A percentile compares a stretch with the other conserved stretches of the same genome.
Conservation (phyloP, 1,140 invertebrate species). For the Heliothis virescens region DNA sequence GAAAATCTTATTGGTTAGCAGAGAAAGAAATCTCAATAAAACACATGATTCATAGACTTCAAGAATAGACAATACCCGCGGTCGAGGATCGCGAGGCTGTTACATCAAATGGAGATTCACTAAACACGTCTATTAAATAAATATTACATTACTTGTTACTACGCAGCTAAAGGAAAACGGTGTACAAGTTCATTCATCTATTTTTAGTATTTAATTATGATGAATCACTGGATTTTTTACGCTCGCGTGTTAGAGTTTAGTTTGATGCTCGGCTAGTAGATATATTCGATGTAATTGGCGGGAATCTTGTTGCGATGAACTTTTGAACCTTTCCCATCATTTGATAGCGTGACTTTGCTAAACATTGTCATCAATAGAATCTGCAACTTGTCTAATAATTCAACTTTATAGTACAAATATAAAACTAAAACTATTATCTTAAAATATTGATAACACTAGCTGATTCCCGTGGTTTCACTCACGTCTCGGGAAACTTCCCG, state of each 20-base stretch:
- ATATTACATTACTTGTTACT: background rate
- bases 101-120: background rate
- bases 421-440: no score
- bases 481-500: no score
- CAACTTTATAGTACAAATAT: no score
- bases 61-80: background rate
- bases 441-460: no score
- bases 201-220: background rate
- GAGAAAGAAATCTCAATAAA: no score
- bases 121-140: background rate
- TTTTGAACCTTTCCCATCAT: no score
- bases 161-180: background rate
- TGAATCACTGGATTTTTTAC: slow-evolving; percentile 23
- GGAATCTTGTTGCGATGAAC: background rate
- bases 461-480: no score
- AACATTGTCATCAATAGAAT: background rate
- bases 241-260: background rate
- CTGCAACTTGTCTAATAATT: no score
- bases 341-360: no score
- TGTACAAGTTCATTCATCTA: slow-evolving; percentile 21
- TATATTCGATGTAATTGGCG: background rate
- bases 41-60: no score
- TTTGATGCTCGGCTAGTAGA: background rate
- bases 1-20: no score
- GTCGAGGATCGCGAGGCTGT: background rate